Conservation (phyloP, 2,888 invertebrate genomes). For the Pristionchus japonicus region DNA sequence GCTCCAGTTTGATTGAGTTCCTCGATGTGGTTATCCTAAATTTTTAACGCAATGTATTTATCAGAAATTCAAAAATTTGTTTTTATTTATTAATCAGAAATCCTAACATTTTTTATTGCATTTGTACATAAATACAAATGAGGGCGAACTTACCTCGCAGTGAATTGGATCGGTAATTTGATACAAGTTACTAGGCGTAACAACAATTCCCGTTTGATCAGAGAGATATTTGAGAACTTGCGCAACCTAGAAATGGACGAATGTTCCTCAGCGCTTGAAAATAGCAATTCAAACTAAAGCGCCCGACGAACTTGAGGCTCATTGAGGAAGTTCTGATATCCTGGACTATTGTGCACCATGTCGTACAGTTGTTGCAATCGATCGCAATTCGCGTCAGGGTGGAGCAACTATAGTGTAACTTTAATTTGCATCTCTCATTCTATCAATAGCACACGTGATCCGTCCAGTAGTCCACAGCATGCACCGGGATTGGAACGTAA, state of each 20-base stretch:
- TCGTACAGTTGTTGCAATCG: background rate
- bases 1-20: background rate
- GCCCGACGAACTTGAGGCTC: slow-evolving; percentile 33
- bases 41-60: too few relatives aligned
- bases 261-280: too few relatives aligned
- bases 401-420: background rate
- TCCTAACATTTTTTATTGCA: too few relatives aligned
- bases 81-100: too few relatives aligned
- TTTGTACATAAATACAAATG: too few relatives aligned
- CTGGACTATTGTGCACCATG: background rate
- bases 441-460: slow-evolving; percentile 64
- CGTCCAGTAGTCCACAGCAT: slow-evolving; percentile 57
- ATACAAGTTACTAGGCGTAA: background rate
- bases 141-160: background rate
- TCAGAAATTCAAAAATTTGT: too few relatives aligned
- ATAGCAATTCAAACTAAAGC: too few relatives aligned
- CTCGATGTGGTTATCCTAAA: background rate
- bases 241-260: background rate
- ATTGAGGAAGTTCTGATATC: background rate
- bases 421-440: too few relatives aligned
- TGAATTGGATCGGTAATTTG: background rate
- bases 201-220: background rate
- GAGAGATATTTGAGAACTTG: background rate
- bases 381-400: background rate
- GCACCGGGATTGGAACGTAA: slow-evolving; percentile 69